These are phyloP conservation scores for Andrena marginata DNA, from an alignment of 2,888 invertebrate genomes.

Conservation along the genomic window DNA sequence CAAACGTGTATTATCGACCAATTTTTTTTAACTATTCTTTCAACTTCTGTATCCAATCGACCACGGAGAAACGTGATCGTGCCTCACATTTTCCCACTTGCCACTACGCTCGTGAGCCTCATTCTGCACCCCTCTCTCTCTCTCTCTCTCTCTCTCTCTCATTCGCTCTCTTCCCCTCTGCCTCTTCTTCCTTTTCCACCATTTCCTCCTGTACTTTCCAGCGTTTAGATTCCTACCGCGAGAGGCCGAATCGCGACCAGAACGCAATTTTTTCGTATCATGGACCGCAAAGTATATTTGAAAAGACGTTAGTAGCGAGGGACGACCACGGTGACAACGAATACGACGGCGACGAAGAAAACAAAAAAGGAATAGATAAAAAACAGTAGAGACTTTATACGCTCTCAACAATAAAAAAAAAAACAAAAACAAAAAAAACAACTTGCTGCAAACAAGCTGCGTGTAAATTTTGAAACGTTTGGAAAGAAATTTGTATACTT, in stretches of 20 bases:
- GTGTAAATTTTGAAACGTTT: conserved; percentile 32
- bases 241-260: neutral
- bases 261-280: neutral
- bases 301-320: neutral
- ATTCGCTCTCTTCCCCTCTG: conserved; percentile 9
- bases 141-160: conserved; percentile 16
- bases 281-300: neutral
- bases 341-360: neutral
- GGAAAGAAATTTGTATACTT: conserved; percentile 79
- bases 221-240: neutral
- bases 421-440: conserved; percentile 42
- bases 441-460: conserved; percentile 22
- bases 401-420: conserved; percentile 20
- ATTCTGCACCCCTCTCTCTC: conserved; percentile 30
- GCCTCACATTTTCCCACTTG: conserved; percentile 60
- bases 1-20: neutral
- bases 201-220: neutral
- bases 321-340: conserved; percentile 1
- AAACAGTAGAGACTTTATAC: neutral
- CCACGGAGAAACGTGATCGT: conserved; percentile 68
- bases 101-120: conserved; percentile 61
- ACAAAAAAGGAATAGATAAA: neutral
- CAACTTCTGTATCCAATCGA: neutral
- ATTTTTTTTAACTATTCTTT: neutral
- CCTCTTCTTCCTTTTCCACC: neutral